phyloP scores from a whole-genome alignment of 92 coral and sea anemone genomes.

The Epizoanthus scotinus region DNA sequence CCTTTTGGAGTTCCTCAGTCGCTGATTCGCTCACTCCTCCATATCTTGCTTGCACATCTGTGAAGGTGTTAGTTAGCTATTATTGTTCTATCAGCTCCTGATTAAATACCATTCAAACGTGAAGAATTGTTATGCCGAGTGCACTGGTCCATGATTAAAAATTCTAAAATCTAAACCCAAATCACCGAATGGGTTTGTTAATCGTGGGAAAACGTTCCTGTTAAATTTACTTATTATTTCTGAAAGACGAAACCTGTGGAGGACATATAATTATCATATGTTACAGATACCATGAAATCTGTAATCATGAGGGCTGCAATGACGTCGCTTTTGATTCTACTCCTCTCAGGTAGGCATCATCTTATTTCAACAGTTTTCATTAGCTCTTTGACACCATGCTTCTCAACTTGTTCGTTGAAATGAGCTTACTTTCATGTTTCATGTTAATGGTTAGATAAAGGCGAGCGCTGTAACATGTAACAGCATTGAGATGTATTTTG shows the following conservation, averaged over 20 bases:
- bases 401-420: too few relatives aligned
- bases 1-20: background rate
- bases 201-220: background rate
- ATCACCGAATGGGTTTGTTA: background rate
- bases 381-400: too few relatives aligned
- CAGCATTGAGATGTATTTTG: too few relatives aligned
- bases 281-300: background rate
- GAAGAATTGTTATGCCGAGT: background rate
- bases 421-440: too few relatives aligned
- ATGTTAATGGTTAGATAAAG: too few relatives aligned
- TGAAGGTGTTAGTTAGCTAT: slow-evolving; percentile 1
- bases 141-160: background rate
- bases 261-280: too few relatives aligned
- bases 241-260: background rate
- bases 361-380: background rate
- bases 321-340: background rate
- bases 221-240: background rate
- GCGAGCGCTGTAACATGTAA: too few relatives aligned
- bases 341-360: background rate
- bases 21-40: background rate
- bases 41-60: slow-evolving; percentile 7
- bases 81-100: background rate
- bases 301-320: background rate
- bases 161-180: background rate
- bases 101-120: background rate